These are phyloP conservation scores for Hemicordylus capensis DNA, from an alignment of 2,113 vertebrate species.

Conservation along the genomic window DNA sequence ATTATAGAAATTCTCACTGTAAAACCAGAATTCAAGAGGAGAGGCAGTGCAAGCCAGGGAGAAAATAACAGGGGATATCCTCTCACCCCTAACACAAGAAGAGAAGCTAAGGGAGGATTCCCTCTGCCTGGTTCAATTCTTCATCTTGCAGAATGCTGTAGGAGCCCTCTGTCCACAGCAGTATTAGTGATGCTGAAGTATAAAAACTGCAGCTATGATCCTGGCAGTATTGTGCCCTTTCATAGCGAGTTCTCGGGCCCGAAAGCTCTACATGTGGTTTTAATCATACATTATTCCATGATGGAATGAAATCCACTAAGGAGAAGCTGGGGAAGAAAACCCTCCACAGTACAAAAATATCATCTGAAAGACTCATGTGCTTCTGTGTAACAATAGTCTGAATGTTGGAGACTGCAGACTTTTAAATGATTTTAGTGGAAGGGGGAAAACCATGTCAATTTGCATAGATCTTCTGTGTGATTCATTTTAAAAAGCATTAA, in stretches of 20 bases:
- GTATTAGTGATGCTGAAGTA: neutral
- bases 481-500: neutral
- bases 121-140: neutral
- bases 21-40: neutral
- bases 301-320: neutral
- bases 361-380: neutral
- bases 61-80: neutral
- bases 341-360: neutral
- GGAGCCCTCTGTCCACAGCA: neutral
- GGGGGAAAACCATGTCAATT: neutral
- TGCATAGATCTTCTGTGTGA: neutral
- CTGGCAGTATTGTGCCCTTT: neutral
- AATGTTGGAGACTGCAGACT: neutral
- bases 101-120: neutral
- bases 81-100: neutral
- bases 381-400: neutral
- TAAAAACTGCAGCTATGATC: neutral
- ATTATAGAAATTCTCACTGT: neutral
- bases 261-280: neutral
- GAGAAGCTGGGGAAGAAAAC: neutral
- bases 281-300: neutral
- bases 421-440: neutral
- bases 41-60: neutral
- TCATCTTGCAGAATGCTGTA: neutral
- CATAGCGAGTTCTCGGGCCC: neutral